Evolutionary conservation across 2,888 invertebrate species (phyloP), one percentile per base, ranked within the genome.

Genomic region (Xylota sylvarum): DNA sequence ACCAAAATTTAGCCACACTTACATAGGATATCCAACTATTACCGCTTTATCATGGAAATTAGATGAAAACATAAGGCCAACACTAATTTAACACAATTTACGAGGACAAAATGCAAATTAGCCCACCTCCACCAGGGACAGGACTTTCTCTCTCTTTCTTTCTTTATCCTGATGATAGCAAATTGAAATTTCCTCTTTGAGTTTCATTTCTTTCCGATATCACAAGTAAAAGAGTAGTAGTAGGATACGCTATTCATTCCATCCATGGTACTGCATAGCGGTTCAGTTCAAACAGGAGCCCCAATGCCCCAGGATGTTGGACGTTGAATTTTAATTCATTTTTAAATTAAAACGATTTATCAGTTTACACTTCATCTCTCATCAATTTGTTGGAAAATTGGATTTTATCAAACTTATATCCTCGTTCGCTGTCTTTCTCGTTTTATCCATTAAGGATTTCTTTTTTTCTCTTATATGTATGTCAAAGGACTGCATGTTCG

Each of bases 261-360:
- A 50, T 76, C 35, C 76, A 56, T 85, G 40, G 7, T 6, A 43
- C 17, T 37, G 37, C 9, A n/a, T 12, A 60, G 37, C 37, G 14
- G 2, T 9, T 30, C 56, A 56, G 23, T 35, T 35, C 35, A 35
- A 4, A 40, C 3, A n/a, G 6, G 35, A 40, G 17, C 46, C 3
- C n/a, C 43, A 17, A 67, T 19, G 35, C 10, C 9, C 32, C 6
- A 46, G 1, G 35, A 32, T 17, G 35, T 35, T 62, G 46, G 48
- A 77, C 30, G 52, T 58, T 83, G 85, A 81, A 81, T 81, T 85
- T 85, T 76, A 81, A 85, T 85, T 85, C 65, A 32, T 85, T 85
- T 85, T 85, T 72, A 72, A 85, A 85, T 85, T 77, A 81, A 85
- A 85, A 76, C 81, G 81, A 85, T 85, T 85, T 81, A 85, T 85